phyloP scores from a whole-genome alignment of 2,888 invertebrate species.

The Sesia apiformis region DNA sequence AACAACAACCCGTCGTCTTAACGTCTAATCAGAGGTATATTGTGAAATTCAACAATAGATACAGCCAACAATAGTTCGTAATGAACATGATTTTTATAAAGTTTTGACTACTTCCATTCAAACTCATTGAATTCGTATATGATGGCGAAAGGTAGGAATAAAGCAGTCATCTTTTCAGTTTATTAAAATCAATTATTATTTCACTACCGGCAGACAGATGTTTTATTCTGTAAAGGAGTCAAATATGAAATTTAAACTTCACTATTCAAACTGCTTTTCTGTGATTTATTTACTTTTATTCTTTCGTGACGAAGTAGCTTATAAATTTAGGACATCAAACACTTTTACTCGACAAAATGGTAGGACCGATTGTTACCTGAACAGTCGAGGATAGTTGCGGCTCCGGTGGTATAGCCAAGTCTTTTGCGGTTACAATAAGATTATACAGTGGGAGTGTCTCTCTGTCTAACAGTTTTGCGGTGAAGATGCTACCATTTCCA shows the following conservation, averaged over 20 bases:
- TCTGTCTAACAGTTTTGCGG: constrained; percentile 84
- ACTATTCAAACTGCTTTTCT: too few relatives aligned
- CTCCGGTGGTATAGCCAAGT: constrained; percentile 84
- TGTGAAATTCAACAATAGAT: constrained; percentile 30
- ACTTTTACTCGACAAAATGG: too few relatives aligned
- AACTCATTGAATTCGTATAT: neutral
- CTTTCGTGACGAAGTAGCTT: too few relatives aligned
- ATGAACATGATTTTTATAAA: constrained; percentile 21
- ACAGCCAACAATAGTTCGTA: constrained; percentile 31
- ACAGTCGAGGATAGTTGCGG: constrained; percentile 88
- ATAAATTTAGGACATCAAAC: too few relatives aligned
- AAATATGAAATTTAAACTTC: too few relatives aligned
- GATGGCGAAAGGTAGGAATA: neutral
- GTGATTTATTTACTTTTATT: too few relatives aligned
- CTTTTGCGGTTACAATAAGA: constrained; percentile 89
- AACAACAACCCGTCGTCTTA: constrained; percentile 7
- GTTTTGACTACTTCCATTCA: constrained; percentile 12
- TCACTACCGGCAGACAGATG: too few relatives aligned
- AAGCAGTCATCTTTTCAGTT: too few relatives aligned
- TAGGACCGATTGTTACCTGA: constrained; percentile 73
- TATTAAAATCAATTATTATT: too few relatives aligned
- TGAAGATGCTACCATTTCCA: constrained; percentile 88
- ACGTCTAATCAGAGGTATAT: constrained; percentile 26
- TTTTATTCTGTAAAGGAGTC: too few relatives aligned
- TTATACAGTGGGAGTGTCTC: constrained; percentile 88